Base-by-base conservation (phyloP, 1,140 invertebrate genomes). In the Hyles vespertilio region DNA sequence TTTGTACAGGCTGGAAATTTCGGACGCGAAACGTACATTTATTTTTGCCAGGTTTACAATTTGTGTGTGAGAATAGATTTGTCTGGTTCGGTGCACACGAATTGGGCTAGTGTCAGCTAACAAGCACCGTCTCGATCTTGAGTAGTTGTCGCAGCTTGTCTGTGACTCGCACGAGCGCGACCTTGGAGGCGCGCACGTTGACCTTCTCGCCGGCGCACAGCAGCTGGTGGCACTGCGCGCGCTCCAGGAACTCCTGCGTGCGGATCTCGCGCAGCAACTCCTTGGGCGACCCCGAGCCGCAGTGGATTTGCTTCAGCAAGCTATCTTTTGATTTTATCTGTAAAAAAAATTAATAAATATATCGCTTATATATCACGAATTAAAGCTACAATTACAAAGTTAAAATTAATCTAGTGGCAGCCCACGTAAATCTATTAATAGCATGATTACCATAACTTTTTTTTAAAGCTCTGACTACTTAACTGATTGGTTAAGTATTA, bases 151-250 rank as follows among this genome's bases (percentile, higher is more conserved):
- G 92, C 51, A 96, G 93, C 74, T 92, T 93, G 56, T 96, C 94
- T 61, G 94, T 95, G 87, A 96, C 96, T 71, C 93, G 93, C 58
- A 96, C 93, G 34, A 96, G 91, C n/a, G 93, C 92, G 58, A 96
- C 93, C 82, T 96, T 95, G 32, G 94, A 95, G 22, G 93, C 93
- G 32, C 94, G 90, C 40, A 94, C 92, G 70, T 94, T 94, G 48
- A 95, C 92, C 75, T 94, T 94, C 71, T 95, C 94, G 11, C 94
- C 94, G 51, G 93, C 93, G 66, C 93, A 93, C 47, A 95, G 84
- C 33, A 96, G 84, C 69, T 95, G 94, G 73, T 94, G 93, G 72
- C 95, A 96, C 61, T 93, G 93, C 2, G 94, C 94, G 67, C 94
- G 92, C 72, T 96, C 94, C 47, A 96, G 75, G 76, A 96, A 96